Evolutionary conservation across 2,797 vertebrate genomes (phyloP).

Genomic region (Argya squamiceps): DNA sequence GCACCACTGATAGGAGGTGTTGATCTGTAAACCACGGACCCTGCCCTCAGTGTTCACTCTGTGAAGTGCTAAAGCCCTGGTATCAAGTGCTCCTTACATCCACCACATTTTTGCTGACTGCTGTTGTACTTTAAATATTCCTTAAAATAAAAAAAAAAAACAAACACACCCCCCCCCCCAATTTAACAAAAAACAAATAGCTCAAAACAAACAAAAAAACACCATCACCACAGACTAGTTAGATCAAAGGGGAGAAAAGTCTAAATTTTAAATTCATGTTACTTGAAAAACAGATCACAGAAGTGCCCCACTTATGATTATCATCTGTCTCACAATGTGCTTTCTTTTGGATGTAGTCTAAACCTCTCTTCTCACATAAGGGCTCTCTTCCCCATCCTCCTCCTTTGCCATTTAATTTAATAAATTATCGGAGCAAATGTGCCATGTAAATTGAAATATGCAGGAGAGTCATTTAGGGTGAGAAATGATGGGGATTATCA

Average conservation of each 20-base stretch:
- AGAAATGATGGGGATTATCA: neutral
- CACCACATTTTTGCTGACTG: neutral
- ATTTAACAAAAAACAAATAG: neutral
- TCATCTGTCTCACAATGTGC: neutral
- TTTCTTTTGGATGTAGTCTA: conserved; percentile 17
- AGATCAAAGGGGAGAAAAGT: neutral
- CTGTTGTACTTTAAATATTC: neutral
- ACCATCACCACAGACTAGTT: neutral
- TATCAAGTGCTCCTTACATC: neutral
- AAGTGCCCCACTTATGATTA: neutral
- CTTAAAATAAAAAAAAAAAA: neutral
- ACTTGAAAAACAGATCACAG: conserved; percentile 13
- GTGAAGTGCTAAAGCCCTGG: neutral
- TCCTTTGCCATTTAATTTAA: conserved; percentile 54
- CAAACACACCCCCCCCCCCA: too few relatives aligned
- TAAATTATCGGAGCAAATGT: conserved; percentile 19
- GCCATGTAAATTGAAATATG: conserved; percentile 33
- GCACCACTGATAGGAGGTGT: neutral
- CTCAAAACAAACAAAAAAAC: neutral
- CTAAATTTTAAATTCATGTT: neutral
- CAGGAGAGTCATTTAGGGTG: neutral
- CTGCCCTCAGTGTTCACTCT: neutral
- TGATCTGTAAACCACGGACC: neutral
- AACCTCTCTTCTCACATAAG: conserved; percentile 13
- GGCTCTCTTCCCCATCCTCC: neutral